These are phyloP conservation scores for Ornithoptera priamus DNA, from an alignment of 2,888 invertebrate species.

Conservation along the genomic window DNA sequence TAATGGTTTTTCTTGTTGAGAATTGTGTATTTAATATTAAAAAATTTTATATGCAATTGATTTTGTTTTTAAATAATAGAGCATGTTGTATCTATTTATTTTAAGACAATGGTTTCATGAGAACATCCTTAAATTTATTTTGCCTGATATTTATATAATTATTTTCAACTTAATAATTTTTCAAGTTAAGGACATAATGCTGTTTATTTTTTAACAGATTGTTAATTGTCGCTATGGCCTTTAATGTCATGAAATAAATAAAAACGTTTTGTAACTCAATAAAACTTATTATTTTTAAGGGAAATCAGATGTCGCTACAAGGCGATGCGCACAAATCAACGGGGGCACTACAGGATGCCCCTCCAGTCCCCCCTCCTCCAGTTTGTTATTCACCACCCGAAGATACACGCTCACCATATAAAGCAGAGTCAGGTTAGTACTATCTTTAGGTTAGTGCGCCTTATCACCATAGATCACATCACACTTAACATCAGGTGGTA, in stretches of 20 bases:
- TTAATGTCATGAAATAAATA: background rate
- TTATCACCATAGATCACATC: too few relatives aligned
- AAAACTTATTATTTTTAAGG: slow-evolving; percentile 32
- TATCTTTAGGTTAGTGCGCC: background rate
- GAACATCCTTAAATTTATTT: too few relatives aligned
- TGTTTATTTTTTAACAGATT: background rate
- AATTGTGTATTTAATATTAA: too few relatives aligned
- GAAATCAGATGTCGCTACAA: slow-evolving; percentile 36
- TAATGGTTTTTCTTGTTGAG: background rate
- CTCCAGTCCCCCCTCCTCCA: slow-evolving; percentile 71
- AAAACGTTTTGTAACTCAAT: background rate
- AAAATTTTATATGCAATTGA: too few relatives aligned
- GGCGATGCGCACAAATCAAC: slow-evolving; percentile 61
- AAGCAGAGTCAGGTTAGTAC: slow-evolving; percentile 44
- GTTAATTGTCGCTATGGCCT: background rate
- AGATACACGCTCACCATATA: slow-evolving; percentile 39
- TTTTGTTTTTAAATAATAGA: too few relatives aligned
- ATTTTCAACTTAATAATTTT: too few relatives aligned
- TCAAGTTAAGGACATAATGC: too few relatives aligned
- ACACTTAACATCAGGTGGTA: too few relatives aligned
- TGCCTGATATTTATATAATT: too few relatives aligned
- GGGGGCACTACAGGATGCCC: slow-evolving; percentile 60
- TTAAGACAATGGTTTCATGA: too few relatives aligned
- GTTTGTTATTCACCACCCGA: slow-evolving; percentile 55
- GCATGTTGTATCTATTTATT: too few relatives aligned